A percentile compares a stretch with the other conserved stretches of the same genome.
Conservation (phyloP, 2,113 vertebrate genomes). For the Marmota flaviventris region DNA sequence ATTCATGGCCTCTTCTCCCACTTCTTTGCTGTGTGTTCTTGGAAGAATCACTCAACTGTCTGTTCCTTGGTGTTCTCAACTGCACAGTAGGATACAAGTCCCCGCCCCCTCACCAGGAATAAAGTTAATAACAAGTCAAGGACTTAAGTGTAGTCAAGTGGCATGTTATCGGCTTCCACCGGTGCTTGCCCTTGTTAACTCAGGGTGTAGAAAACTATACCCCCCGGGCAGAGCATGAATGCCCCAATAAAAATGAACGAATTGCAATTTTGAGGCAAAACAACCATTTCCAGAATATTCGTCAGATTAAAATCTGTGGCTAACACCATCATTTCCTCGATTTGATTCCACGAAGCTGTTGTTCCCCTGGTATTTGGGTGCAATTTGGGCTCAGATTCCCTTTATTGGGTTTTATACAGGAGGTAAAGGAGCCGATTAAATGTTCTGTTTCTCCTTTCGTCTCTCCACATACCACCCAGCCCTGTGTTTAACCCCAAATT, state of each 20-base stretch:
- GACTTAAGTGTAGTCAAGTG: background rate
- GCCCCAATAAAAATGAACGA: too few species aligned
- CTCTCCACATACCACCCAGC: accelerated
- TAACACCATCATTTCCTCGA: background rate
- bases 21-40: background rate
- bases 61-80: background rate
- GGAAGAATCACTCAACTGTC: background rate
- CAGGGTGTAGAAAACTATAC: background rate
- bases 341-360: background rate
- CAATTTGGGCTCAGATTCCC: background rate
- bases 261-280: background rate
- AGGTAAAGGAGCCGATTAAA: background rate
- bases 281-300: background rate
- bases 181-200: too few species aligned
- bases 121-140: background rate
- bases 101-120: too few species aligned
- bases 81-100: background rate
- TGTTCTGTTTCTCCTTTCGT: accelerated
- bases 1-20: background rate
- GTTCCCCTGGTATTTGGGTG: background rate
- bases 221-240: background rate
- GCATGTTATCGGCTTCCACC: background rate
- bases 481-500: background rate
- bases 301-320: background rate
- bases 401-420: background rate